Conservation (phyloP, 2,888 invertebrate genomes). For the Matsumyia berberina region DNA sequence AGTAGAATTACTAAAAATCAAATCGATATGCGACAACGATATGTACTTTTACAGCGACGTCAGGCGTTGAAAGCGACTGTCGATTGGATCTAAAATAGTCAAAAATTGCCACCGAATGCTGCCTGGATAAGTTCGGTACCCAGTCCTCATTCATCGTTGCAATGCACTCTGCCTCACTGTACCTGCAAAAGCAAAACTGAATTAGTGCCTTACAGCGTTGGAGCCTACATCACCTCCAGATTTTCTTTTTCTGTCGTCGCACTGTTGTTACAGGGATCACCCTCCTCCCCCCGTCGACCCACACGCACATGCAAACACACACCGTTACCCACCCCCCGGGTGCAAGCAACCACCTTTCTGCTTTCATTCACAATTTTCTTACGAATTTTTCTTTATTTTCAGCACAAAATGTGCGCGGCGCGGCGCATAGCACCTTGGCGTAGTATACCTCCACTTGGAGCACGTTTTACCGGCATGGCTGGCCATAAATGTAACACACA, state of each 20-base stretch:
- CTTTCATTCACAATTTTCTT: slow-evolving; percentile 63
- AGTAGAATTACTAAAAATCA: no score
- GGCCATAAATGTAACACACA: slow-evolving; percentile 28
- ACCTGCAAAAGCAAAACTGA: slow-evolving; percentile 1
- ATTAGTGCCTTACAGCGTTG: slow-evolving; percentile 6
- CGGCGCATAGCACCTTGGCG: slow-evolving; percentile 27
- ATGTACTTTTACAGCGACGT: no score
- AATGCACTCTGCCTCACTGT: slow-evolving; percentile 12
- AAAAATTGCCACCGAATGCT: no score
- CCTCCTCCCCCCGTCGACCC: slow-evolving; percentile 16
- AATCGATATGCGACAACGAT: no score
- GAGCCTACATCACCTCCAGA: slow-evolving; percentile 28
- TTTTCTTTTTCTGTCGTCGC: neutral
- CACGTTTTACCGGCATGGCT: slow-evolving; percentile 67
- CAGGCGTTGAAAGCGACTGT: no score
- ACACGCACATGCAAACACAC: slow-evolving; percentile 8
- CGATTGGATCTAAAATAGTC: no score
- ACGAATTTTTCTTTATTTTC: slow-evolving; percentile 48
- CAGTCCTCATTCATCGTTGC: no score
- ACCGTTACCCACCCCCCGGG: slow-evolving; percentile 30
- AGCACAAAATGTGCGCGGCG: slow-evolving; percentile 36
- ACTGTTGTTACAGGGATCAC: slow-evolving; percentile 1
- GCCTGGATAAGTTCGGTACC: no score
- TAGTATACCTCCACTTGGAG: slow-evolving; percentile 55
- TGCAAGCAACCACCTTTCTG: slow-evolving; percentile 34